Base-by-base conservation (phyloP, 2,797 vertebrate genomes). In the Parauchenoglanis ngamensis region DNA sequence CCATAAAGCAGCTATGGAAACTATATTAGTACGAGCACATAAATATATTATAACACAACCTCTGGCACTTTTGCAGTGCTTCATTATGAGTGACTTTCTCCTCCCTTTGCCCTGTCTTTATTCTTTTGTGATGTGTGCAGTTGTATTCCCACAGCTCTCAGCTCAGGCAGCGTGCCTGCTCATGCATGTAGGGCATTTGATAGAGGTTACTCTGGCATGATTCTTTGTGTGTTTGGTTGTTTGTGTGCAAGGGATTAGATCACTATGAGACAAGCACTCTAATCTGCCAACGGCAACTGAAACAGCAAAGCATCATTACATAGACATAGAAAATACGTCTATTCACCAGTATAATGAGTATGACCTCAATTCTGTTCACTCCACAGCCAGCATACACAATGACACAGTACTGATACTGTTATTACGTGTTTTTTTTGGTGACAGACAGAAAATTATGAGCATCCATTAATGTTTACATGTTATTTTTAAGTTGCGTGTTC, bases 111-210 rank as follows among this genome's bases (percentile, higher is more conserved):
- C 65, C 86, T 81, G 65, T 75, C 68, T 40, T 63, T 61, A 54
- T 83, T 83, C 72, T 35, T n/a, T 40, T n/a, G 2, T 87, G 46
- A 25, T 87, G 70, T 65, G 68, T 65, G 57, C 21, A 63, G 56
- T 83, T 63, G 52, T 83, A 67, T 78, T 77, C 40, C 79, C 67
- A 56, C 35, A 54, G 80, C 73, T 87, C 67, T 52, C 5, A 5
- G 35, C 73, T 40, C 63, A 86, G 70, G 28, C 61, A 85, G 40
- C 67, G n/a, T 70, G 82, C 73, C 67, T 85, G 84, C 70, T 82
- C 70, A 54, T 83, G 83, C 87, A 83, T 44, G 79, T 25, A 79
- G 82, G 86, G 31, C 49, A 67, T 81, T 78, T 79, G 46, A 81
- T n/a, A 61, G 57, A 81, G 57, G 78, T 63, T 44, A 44, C 57